Base-by-base conservation (phyloP, 2,113 vertebrate species). In the Pseudolaguvia tuberculata region DNA sequence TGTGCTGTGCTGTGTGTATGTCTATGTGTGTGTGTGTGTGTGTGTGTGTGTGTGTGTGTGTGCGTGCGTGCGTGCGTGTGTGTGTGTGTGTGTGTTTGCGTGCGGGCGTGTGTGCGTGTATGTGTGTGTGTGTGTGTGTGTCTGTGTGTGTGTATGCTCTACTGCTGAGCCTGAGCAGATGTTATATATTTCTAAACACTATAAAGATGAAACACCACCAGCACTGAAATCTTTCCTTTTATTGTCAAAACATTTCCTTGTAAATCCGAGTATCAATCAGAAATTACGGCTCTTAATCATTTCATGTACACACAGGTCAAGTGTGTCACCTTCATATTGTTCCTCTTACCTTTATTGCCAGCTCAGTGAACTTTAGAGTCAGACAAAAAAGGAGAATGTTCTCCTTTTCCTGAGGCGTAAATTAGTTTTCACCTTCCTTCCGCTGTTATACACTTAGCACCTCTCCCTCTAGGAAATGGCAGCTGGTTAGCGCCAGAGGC, bases 131-230 rank as follows among this genome's bases (percentile, higher is more conserved):
- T 69, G 53, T 59, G 73, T 58, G 52, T 69, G 53, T 69, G 74
- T 68, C 23, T 67, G 42, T 76, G 62, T 84, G 79, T 83, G 84
- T 70, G 84, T 72, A 29, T 52, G 2, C 83, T 73, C 83, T 87
- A 85, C 87, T 86, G 87, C 63, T 80, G 82, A 79, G 75, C 76
- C 84, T 89, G 86, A 87, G 78, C 78, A 85, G 75, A 82, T 80
- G 39, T 75, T 77, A 71, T 78, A 74, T 73, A 85, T 78, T 82
- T 79, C 68, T 82, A 72, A 84, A 80, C 84, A 81, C 81, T 9
- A 80, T 86, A 87, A 88, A 87, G 87, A 91, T 88, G 89, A 91
- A 90, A 85, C 87, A 88, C 87, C 88, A 84, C 88, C 89, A 86
- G 90, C 87, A 88, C 51, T 39, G 10, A 53, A 62, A 76, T 86